phyloP scores from a whole-genome alignment of 2,888 invertebrate genomes.

The Allophyes oxyacanthae region DNA sequence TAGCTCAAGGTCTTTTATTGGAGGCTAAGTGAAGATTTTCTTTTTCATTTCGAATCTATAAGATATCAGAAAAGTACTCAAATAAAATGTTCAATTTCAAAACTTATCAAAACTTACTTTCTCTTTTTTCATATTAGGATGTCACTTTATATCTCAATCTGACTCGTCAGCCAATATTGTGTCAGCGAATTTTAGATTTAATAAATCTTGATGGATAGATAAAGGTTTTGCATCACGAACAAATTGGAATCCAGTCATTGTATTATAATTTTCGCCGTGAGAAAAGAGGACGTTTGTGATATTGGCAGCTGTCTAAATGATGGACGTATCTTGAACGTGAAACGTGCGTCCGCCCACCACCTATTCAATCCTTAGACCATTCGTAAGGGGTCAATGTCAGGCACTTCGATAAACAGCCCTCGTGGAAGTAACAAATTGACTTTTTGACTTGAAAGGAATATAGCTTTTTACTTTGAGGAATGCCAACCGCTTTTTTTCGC shows the following conservation, averaged over 20 bases:
- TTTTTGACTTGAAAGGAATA: slow-evolving; percentile 49
- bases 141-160: slow-evolving; percentile 13
- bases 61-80: slow-evolving; percentile 8
- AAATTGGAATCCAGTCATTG: slow-evolving; percentile 49
- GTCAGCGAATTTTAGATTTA: slow-evolving; percentile 17
- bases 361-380: slow-evolving; percentile 56
- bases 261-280: slow-evolving; percentile 67
- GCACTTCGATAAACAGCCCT: slow-evolving; percentile 57
- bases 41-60: slow-evolving; percentile 12
- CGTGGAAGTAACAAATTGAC: slow-evolving; percentile 66
- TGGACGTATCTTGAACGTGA: slow-evolving; percentile 66
- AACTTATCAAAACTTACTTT: slow-evolving; percentile 18
- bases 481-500: slow-evolving; percentile 6
- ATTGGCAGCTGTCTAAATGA: slow-evolving; percentile 81
- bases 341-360: slow-evolving; percentile 43
- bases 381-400: slow-evolving; percentile 60
- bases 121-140: slow-evolving; percentile 8
- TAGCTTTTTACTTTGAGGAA: slow-evolving; percentile 33
- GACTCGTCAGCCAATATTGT: slow-evolving; percentile 17
- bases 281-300: slow-evolving; percentile 75
- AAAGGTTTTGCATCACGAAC: slow-evolving; percentile 49
- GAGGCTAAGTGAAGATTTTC: slow-evolving; percentile 9
- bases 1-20: slow-evolving; percentile 24
- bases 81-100: slow-evolving; percentile 16
- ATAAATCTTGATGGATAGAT: slow-evolving; percentile 33